Evolutionary conservation across 2,888 invertebrate species (phyloP), one percentile per base, ranked within the genome.

Genomic region (Halictus quadricinctus): DNA sequence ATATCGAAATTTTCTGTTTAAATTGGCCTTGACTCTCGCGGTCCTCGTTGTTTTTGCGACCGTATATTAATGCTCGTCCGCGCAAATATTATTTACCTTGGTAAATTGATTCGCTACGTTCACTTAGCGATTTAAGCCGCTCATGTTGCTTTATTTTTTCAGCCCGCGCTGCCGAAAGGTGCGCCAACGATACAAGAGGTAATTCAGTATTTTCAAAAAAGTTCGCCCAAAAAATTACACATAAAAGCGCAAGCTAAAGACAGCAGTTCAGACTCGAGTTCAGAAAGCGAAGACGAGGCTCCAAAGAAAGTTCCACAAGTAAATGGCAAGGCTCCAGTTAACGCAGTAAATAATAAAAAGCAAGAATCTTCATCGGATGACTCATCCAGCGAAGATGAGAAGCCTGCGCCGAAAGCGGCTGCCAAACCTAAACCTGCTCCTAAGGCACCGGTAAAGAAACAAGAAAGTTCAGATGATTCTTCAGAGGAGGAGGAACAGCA

Each of bases 161-260:
- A 97, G 97, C 95, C 95, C 88, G 94, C 95, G 15, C 94, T 97
- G 76, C 95, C 95, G 0, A 97, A 97, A 94, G 97, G 96, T 79
- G 95, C 96, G 0, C 97, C 97, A 0, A 95, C 96, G 18, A 94
- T 97, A n/a, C 88, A 93, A 18, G 97, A 97, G 18, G 95, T 97
- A 21, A 88, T 96, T 36, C 93, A 95, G 12, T 95, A 95, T 90
- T 97, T 95, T 91, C 95, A 96, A 92, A 95, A 96, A 91, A 95
- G 94, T 85, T 93, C 95, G 66, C 88, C 92, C 29, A 95, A 95
- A 83, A 96, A 96, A 74, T 93, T 96, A 54, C 93, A 94, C 21
- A 77, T 94, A 13, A 94, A 94, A 77, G 36, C 88, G 88, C 86
- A 88, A 46, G 87, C 88, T 29, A 92, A 93, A 72, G 90, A 93